Conservation (phyloP, 2,888 invertebrate species). For the Noctua fimbriata region DNA sequence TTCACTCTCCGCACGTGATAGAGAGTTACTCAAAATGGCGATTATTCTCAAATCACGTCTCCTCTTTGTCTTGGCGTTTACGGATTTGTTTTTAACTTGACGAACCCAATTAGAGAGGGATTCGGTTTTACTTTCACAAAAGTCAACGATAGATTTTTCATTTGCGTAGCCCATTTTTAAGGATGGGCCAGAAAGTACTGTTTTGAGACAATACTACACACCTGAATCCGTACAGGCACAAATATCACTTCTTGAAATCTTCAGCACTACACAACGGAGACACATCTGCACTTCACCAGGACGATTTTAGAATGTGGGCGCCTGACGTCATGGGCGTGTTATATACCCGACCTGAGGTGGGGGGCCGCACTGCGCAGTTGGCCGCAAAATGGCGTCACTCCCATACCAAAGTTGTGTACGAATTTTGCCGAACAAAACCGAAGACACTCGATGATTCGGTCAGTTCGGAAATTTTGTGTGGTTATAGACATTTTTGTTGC, state of each 20-base stretch:
- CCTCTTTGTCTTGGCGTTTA: constrained; percentile 89
- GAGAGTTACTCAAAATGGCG: constrained; percentile 91
- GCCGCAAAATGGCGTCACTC: constrained; percentile 82
- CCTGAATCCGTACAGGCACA: constrained; percentile 88
- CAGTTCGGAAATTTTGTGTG: constrained; percentile 52
- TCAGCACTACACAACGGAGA: constrained; percentile 78
- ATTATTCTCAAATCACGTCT: constrained; percentile 91
- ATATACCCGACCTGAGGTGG: constrained; percentile 76
- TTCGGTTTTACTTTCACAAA: constrained; percentile 90
- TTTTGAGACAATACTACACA: constrained; percentile 85
- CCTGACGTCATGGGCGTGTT: constrained; percentile 82
- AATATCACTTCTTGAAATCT: constrained; percentile 77
- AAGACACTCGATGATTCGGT: constrained; percentile 44
- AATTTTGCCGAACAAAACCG: constrained; percentile 63
- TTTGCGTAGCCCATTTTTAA: constrained; percentile 86
- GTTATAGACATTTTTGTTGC: neutral
- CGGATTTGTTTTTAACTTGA: constrained; percentile 91
- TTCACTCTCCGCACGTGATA: constrained; percentile 91
- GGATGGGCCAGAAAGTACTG: constrained; percentile 79
- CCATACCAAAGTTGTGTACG: constrained; percentile 54
- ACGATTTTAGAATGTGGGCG: constrained; percentile 75
- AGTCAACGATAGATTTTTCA: constrained; percentile 87
- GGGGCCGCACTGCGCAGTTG: constrained; percentile 80
- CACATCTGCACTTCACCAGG: constrained; percentile 81
- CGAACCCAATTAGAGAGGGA: constrained; percentile 92